Base-by-base conservation (phyloP, 2,797 vertebrate genomes). In the Coregonus ussuriensis region DNA sequence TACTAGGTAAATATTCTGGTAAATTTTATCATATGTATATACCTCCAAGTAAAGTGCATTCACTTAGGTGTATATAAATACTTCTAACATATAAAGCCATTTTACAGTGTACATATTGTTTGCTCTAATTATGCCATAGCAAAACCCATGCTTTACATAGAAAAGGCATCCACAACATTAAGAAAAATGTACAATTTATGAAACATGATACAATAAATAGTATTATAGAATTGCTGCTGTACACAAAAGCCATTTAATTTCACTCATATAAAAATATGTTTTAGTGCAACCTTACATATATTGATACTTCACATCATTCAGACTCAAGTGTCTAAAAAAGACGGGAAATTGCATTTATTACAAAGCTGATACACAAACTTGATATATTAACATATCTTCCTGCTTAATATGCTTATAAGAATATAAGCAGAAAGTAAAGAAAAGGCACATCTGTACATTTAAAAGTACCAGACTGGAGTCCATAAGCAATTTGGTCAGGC, bases 211-310 rank as follows among this genome's bases (percentile, higher is more conserved):
- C 92, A 98, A 98, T 99, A 99, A 99, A 99, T 99, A 99, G 96
- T 97, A 96, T 97, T 96, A 97, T 96, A 98, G 96, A 98, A 98
- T 96, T 89, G 95, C 95, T 95, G 97, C 97, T 99, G 96, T 98
- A 98, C 97, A 99, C 96, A 93, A 89, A 97, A 97, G 95, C 95
- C 94, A 93, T 95, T 96, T 95, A 94, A 94, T 96, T 63, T 98
- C 96, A 97, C 96, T 97, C 96, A 97, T 99, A 99, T 97, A 99
- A 99, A 99, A 99, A 99, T 99, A 99, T 96, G 96, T 97, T 98
- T 99, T 99, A 99, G 98, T 99, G 98, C 98, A 99, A 99, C 97
- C 95, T 94, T 97, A 98, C 96, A 95, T 95, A 97, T 96, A 96
- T 97, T 94, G 95, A 96, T 96, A 97, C 95, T 98, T 98, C 98